Base-by-base conservation (phyloP, 2,113 vertebrate species). In the pig (Sus scrofa) region DNA sequence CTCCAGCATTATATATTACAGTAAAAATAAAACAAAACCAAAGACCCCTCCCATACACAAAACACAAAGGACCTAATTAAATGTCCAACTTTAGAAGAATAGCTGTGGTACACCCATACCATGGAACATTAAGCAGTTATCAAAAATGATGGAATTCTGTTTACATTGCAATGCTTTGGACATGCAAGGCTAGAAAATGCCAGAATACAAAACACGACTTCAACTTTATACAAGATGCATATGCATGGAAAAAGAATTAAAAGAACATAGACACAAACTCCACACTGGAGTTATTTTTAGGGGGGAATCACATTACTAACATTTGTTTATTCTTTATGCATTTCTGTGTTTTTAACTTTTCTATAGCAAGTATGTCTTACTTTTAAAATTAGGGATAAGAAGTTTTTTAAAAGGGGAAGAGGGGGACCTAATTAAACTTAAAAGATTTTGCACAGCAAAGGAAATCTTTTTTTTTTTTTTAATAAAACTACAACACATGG, bases 341-440 rank as follows among this genome's bases (percentile, higher is more conserved):
- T 54, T 82, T 84, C 27, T 86, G 9, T 79, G 19, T 27, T 73
- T 83, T 93, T 32, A 74, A 63, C 16, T 89, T 86, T 86, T 95
- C 52, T n/a, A 65, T 6, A 86, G 52, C 7, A 4, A 77, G 9
- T 67, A 65, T 67, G 58, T 15, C 8, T 92, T 89, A 62, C 30
- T 75, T 95, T 87, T 39, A 67, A 91, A 84, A 65, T 52, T 52
- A 93, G 52, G 62, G 52, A 60, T 63, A 75, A 62, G 1, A 52
- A 71, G 3, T 65, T 39, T 60, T 52, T 78, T 87, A 58, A 54
- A 95, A 91, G 39, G 30, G 18, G 10, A 44, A 8, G 44, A 44
- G 44, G 44, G 44, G 44, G 44, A 44, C 44, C 44, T 44, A 44
- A 44, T 44, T 44, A 44, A 44, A 44, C 44, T 44, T 44, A 44